Evolutionary conservation across 2,888 invertebrate genomes (phyloP).

Genomic region (Temnothorax rugatulus): DNA sequence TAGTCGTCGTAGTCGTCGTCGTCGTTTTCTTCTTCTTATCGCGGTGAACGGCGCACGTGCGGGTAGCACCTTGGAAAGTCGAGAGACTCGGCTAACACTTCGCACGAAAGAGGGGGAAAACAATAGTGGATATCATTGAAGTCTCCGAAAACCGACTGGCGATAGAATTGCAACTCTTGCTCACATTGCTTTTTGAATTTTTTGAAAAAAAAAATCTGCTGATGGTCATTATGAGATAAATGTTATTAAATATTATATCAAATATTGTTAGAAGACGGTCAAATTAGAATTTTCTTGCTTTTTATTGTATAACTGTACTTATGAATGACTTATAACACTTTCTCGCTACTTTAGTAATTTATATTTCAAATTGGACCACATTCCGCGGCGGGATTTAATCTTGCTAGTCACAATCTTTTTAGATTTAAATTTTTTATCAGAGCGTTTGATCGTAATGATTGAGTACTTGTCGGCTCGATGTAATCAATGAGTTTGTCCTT

Average conservation of each 20-base stretch:
- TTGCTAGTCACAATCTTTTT: background rate
- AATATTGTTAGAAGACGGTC: background rate
- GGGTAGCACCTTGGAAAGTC: slow-evolving; percentile 79
- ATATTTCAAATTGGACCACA: slow-evolving; percentile 2
- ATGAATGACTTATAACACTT: background rate
- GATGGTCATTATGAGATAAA: background rate
- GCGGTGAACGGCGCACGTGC: slow-evolving; percentile 80
- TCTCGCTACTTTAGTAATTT: background rate
- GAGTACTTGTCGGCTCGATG: slow-evolving; percentile 21
- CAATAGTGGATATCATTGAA: slow-evolving; percentile 23
- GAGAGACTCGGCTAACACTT: slow-evolving; percentile 55
- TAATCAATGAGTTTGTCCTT: slow-evolving; percentile 35
- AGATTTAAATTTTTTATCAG: slow-evolving; percentile 27
- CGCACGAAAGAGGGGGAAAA: slow-evolving; percentile 29
- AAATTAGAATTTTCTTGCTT: background rate
- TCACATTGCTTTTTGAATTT: background rate
- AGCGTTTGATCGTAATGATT: background rate
- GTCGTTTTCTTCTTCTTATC: slow-evolving; percentile 60
- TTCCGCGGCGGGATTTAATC: slow-evolving; percentile 3
- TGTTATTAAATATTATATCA: background rate
- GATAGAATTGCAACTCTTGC: background rate
- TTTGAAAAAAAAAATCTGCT: background rate
- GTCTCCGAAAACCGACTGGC: background rate
- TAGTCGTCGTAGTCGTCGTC: slow-evolving; percentile 20
- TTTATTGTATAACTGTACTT: background rate